Evolutionary conservation across 2,797 vertebrate species (phyloP).

Genomic region (Spizella passerina): DNA sequence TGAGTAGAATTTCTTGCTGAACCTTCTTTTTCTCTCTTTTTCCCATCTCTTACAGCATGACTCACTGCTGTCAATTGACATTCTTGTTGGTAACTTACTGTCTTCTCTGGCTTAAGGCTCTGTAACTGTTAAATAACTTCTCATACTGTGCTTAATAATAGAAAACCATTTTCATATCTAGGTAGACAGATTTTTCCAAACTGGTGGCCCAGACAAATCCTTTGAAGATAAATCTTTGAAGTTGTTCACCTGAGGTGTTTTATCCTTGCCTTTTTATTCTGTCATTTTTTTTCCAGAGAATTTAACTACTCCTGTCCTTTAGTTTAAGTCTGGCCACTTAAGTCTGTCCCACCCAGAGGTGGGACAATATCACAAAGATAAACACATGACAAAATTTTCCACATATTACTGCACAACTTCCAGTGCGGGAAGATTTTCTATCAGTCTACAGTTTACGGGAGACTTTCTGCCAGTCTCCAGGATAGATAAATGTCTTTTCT

Average conservation of each 20-base stretch:
- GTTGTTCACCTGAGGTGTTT: neutral
- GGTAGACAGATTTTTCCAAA: neutral
- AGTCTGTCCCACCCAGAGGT: neutral
- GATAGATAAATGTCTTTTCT: neutral
- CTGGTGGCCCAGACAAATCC: neutral
- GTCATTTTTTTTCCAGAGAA: neutral
- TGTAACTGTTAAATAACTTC: neutral
- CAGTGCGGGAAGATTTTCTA: neutral
- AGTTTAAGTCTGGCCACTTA: neutral
- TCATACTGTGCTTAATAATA: neutral
- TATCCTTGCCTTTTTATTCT: neutral
- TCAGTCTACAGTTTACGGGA: neutral
- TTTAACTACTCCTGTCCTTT: neutral
- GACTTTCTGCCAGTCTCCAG: neutral
- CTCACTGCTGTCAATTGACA: neutral
- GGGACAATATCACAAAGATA: neutral
- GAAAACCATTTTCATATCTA: neutral
- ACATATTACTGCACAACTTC: neutral
- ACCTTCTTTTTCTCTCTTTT: neutral
- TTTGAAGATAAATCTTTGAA: conserved; percentile 1
- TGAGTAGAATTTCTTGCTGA: neutral
- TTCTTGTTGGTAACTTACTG: neutral
- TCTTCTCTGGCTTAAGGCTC: neutral
- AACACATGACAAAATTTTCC: neutral
- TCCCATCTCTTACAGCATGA: neutral